These are phyloP conservation scores for Alectura lathami DNA, from an alignment of 2,113 vertebrate species.

Conservation along the genomic window DNA sequence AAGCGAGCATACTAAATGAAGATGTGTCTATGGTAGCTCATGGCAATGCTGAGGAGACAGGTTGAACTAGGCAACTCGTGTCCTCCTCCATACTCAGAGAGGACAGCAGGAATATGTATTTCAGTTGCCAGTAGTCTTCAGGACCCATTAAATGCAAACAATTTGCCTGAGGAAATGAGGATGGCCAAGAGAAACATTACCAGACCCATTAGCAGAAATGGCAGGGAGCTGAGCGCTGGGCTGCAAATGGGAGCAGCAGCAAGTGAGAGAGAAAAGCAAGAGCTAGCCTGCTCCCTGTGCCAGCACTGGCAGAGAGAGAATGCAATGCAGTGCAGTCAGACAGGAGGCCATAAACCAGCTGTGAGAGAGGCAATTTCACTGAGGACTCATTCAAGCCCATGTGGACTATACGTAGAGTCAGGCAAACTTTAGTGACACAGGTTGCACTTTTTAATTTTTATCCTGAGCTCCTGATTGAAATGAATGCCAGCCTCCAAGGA, in stretches of 20 bases:
- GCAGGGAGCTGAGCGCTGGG: not conserved
- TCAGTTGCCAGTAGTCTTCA: not conserved
- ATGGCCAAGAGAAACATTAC: not conserved
- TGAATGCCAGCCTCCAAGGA: not conserved
- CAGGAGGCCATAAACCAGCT: not conserved
- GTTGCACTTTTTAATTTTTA: not conserved
- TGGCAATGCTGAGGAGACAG: not conserved
- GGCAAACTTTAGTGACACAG: not conserved
- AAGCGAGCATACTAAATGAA: not conserved
- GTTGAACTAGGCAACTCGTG: fast-evolving
- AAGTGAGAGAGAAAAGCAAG: fast-evolving
- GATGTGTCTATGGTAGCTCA: not conserved
- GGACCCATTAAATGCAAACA: not conserved
- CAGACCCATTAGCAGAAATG: not conserved
- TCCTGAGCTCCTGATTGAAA: not conserved
- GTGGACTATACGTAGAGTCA: not conserved
- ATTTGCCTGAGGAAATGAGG: not conserved
- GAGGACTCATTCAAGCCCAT: not conserved
- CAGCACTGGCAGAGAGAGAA: not conserved
- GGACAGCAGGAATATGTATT: fast-evolving
- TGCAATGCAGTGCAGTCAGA: not conserved
- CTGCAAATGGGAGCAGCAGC: not conserved
- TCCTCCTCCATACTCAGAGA: not conserved
- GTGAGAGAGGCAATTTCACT: not conserved
- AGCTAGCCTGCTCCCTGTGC: not conserved